Percentiles rank a stretch among this genome's conserved stretches.
phyloP scores from a whole-genome alignment of 2,797 vertebrate genomes.

The Pantherophis alleghaniensis region DNA sequence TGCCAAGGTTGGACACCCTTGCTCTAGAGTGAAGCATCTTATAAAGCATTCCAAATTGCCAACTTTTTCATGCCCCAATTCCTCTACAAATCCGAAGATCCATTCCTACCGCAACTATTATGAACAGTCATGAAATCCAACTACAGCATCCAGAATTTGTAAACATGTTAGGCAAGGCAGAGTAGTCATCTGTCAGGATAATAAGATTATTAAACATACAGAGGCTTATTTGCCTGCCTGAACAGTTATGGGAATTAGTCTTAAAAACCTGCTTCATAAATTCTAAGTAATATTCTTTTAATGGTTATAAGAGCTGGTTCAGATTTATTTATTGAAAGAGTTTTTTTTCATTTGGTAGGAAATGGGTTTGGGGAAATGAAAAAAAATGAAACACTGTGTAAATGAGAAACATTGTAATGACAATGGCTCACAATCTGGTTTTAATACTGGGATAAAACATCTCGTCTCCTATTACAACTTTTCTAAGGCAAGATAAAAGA shows the following conservation, averaged over 20 bases:
- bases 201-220: not conserved
- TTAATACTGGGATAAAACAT: conserved; percentile 3
- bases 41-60: not conserved
- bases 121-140: not conserved
- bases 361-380: conserved; percentile 27
- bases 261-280: conserved; percentile 11
- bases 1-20: not conserved
- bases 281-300: conserved; percentile 6
- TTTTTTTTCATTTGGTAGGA: conserved; percentile 18
- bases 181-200: not conserved
- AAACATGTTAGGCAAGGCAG: not conserved
- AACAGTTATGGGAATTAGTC: conserved; percentile 7
- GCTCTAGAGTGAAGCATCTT: not conserved
- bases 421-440: conserved; percentile 25
- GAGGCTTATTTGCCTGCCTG: not conserved
- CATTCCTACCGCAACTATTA: not conserved
- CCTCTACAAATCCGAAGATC: not conserved
- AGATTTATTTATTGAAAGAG: conserved; percentile 17
- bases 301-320: conserved; percentile 30
- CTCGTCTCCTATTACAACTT: not conserved
- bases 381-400: conserved; percentile 20
- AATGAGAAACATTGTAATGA: conserved; percentile 27
- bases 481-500: not conserved
- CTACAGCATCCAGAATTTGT: not conserved
- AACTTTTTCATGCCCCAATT: not conserved